A percentile compares a stretch with the other conserved stretches of the same genome.
Conservation (phyloP, 92 coral and sea anemone genomes). For the Phenganax subtilis region DNA sequence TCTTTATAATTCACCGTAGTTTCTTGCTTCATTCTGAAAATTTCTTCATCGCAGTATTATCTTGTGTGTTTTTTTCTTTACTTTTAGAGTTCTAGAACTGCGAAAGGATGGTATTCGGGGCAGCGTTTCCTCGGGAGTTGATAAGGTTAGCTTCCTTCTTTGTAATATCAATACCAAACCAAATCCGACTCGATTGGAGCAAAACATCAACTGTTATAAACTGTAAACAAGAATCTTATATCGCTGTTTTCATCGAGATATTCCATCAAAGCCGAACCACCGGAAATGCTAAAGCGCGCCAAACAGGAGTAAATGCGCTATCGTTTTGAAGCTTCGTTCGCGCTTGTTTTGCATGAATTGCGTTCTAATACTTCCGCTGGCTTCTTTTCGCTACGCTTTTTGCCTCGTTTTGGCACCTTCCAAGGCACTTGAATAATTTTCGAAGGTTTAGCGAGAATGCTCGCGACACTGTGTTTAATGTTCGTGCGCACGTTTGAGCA, state of each 20-base stretch:
- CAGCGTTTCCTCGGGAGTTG: too few species aligned
- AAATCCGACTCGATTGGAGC: too few species aligned
- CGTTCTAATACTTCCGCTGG: slow-evolving; percentile 1
- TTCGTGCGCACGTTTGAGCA: slow-evolving; percentile 8
- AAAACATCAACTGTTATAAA: too few species aligned
- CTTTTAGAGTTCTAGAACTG: too few species aligned
- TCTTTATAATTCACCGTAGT: too few species aligned
- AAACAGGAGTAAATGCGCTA: slow-evolving; percentile 11
- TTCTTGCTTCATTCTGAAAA: too few species aligned
- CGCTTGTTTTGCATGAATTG: slow-evolving; percentile 13
- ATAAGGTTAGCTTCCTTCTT: too few species aligned
- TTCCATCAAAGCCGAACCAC: not conserved
- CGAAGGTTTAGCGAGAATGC: slow-evolving; percentile 35
- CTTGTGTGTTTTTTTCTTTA: too few species aligned
- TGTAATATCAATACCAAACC: too few species aligned
- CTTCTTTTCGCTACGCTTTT: slow-evolving; percentile 12
- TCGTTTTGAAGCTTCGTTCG: not conserved
- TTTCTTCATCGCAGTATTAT: too few species aligned
- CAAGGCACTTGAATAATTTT: slow-evolving; percentile 39
- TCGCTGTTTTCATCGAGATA: not conserved
- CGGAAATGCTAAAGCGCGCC: not conserved
- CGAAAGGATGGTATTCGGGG: too few species aligned
- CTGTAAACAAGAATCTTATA: too few species aligned
- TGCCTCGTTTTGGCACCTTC: slow-evolving; percentile 39
- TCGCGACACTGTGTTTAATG: slow-evolving; percentile 32